Percentiles rank a stretch among this genome's conserved stretches.
Evolutionary conservation across 2,888 invertebrate species (phyloP).

Genomic region (Ennomos erosarius): DNA sequence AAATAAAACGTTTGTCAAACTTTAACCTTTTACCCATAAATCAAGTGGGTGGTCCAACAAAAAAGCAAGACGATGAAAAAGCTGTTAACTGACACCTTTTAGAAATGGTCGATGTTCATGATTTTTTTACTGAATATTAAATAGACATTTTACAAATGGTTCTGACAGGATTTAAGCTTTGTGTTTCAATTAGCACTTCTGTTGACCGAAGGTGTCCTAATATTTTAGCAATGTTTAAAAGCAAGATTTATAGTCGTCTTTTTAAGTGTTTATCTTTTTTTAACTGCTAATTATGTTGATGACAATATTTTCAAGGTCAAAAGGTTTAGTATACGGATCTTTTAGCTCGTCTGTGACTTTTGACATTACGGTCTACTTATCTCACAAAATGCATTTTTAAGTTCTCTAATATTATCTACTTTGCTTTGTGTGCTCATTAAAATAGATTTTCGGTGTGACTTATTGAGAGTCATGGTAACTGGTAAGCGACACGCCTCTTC

Average conservation of each 20-base stretch:
- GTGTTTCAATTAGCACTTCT: conserved; percentile 23
- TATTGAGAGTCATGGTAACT: too few relatives aligned
- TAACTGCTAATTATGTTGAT: neutral
- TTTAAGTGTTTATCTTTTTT: neutral
- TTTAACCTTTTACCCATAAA: conserved; percentile 20
- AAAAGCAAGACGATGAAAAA: conserved; percentile 31
- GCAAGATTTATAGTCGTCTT: neutral
- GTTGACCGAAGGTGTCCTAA: conserved; percentile 9
- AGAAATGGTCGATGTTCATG: conserved; percentile 8
- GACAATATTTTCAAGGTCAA: conserved; percentile 6
- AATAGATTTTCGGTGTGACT: too few relatives aligned
- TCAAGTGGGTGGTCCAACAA: conserved; percentile 33
- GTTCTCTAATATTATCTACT: too few relatives aligned
- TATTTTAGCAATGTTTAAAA: conserved; percentile 7
- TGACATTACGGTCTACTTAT: too few relatives aligned
- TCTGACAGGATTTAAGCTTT: conserved; percentile 15
- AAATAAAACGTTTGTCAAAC: conserved; percentile 7
- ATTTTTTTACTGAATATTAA: conserved; percentile 12
- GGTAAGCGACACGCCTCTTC: too few relatives aligned
- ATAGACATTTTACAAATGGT: conserved; percentile 22
- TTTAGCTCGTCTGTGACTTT: too few relatives aligned
- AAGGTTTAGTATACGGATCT: too few relatives aligned
- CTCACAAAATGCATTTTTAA: too few relatives aligned
- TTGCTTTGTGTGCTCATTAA: too few relatives aligned
- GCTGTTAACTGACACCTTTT: conserved; percentile 23